Base-by-base conservation (phyloP, 2,797 vertebrate species). In the Gymnodraco acuticeps region DNA sequence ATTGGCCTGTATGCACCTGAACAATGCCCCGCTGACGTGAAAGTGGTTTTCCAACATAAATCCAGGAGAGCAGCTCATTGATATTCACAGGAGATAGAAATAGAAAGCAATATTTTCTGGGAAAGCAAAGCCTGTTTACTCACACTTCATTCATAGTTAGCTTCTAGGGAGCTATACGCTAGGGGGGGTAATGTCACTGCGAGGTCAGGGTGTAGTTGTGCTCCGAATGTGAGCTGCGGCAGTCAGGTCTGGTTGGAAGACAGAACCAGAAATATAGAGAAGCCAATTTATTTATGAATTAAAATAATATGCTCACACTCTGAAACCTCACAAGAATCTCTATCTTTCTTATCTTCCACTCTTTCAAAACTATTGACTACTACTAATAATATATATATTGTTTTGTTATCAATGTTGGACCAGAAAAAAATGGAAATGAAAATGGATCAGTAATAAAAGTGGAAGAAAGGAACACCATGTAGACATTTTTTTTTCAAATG, bases 31-130 rank as follows among this genome's bases (percentile, higher is more conserved):
- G 8, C 61, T 4, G 54, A 81, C 83, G 63, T 55, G 63, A 75
- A 56, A 68, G 62, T 47, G 31, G 9, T 31, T 73, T 67, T 75
- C 52, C 41, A 58, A 72, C 70, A 59, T 43, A 68, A 79, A 86
- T 61, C 77, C 72, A 75, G 69, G 70, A 17, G 58, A 78, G 75
- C 64, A n/a, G 70, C 77, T 86, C 76, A 75, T 82, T 89, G 73
- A 80, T 84, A 86, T 89, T 82, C 87, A 84, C 54, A 56, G 64
- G 33, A 76, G 78, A 83, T 12, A 69, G 70, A 76, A 86, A 85
- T 73, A 87, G 69, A 66, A 63, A 1, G 48, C 64, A 66, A 11
- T 66, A 73, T 80, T 88, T 80, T 81, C 75, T 78, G 85, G 83
- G 78, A 75, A 68, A 69, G 67, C 52, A 78, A 82, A 85, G 70